A percentile compares a stretch with the other conserved stretches of the same genome.
phyloP scores from a whole-genome alignment of 2,797 vertebrate genomes.

The Acropternis orthonyx region DNA sequence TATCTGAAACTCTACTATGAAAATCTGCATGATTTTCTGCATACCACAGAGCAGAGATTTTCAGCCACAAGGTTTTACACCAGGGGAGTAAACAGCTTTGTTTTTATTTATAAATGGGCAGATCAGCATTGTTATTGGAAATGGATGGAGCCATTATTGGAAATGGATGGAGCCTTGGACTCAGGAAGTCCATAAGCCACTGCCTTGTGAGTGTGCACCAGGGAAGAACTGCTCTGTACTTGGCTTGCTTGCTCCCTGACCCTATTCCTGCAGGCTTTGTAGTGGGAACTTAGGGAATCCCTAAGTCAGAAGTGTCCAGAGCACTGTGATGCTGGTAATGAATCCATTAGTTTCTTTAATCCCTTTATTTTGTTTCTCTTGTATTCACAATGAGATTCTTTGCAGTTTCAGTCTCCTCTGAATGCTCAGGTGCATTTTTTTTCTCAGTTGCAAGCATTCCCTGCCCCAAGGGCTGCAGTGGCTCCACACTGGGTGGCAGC shows the following conservation, averaged over 20 bases:
- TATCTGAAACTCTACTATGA: neutral
- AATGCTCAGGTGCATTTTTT: neutral
- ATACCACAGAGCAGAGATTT: neutral
- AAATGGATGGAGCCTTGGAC: neutral
- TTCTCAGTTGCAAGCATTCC: too few species aligned
- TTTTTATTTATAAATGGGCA: neutral
- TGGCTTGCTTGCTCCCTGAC: neutral
- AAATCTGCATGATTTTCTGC: neutral
- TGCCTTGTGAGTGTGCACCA: neutral
- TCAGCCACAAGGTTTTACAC: neutral
- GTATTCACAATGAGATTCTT: neutral
- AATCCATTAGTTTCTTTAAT: neutral
- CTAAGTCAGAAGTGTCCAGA: neutral
- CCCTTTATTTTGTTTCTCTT: neutral
- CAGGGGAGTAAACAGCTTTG: neutral
- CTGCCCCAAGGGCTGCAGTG: neutral
- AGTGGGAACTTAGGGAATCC: neutral
- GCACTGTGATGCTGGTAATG: neutral
- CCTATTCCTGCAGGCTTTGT: neutral
- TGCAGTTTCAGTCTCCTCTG: neutral
- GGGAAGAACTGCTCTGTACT: neutral
- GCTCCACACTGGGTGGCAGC: neutral
- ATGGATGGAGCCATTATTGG: neutral
- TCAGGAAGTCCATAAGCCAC: neutral
- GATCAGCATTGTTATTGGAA: neutral